Evolutionary conservation across 2,888 invertebrate genomes (phyloP), one percentile per base, ranked within the genome.

Genomic region (Adelognathus sp.): DNA sequence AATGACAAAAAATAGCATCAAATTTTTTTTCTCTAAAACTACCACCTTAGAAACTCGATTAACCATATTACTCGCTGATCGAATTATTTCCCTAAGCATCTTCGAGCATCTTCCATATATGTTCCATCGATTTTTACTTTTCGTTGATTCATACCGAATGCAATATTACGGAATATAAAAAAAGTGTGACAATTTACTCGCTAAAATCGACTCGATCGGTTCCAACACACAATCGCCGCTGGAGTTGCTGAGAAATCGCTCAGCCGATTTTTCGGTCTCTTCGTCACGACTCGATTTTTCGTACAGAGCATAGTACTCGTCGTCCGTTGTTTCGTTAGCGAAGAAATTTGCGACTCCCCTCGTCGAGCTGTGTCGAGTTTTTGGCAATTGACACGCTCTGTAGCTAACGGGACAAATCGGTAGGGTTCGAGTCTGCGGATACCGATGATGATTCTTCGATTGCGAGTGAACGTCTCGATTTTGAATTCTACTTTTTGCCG

Each of bases 281-380:
- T 56, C n/a, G 4, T 29, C 21, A n/a, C 24, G 41, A 61, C 56
- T 76, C 14, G 61, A 39, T 33, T 81, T 78, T 64, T 69, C 73
- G 58, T 82, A 82, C 36, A 81, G 66, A 27, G 76, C 74, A 29
- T 33, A 29, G 18, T 82, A 82, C 63, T 82, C 82, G 7, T 82
- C 82, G 31, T 81, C 81, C 7, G 79, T 74, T 3, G 70, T 70
- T 31, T 81, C 75, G 9, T 14, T 66, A 27, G n/a, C 39, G 6
- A 21, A 39, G 11, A 71, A 80, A 67, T 67, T 36, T 6, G 11
- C 41, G 16, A 63, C 7, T 33, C 58, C 21, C 29, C 41, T 21
- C 7, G 21, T 46, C 4, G 75, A 75, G 39, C 16, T 60, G 3
- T 46, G 46, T 27, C 44, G 70, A 66, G 1, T 31, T 16, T 44